A percentile compares a stretch with the other conserved stretches of the same genome.
Evolutionary conservation across 1,140 invertebrate genomes (phyloP).

Genomic region (Panulirus ornatus): DNA sequence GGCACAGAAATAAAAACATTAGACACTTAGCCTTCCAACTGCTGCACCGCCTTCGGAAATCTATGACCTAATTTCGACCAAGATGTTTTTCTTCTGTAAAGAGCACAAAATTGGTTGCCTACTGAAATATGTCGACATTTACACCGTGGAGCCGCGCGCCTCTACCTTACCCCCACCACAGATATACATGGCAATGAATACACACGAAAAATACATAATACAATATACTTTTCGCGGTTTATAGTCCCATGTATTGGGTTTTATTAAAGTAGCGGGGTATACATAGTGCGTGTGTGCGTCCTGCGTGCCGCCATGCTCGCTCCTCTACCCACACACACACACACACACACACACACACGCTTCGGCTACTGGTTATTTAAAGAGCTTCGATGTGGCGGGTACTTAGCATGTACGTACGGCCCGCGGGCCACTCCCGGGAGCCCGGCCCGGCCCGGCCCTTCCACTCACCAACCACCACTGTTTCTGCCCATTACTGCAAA

Average conservation of each 20-base stretch:
- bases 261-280: constrained; percentile 8
- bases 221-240: constrained; percentile 30
- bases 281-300: too few species aligned
- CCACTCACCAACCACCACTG: too few species aligned
- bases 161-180: not conserved
- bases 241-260: not conserved
- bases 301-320: too few species aligned
- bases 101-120: constrained; percentile 50
- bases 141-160: not conserved
- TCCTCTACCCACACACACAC: too few species aligned
- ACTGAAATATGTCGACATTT: constrained; percentile 37
- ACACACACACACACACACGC: too few species aligned
- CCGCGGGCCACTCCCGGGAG: too few species aligned
- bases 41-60: constrained; percentile 16
- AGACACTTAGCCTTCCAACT: not conserved
- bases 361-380: too few species aligned
- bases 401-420: too few species aligned
- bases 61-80: constrained; percentile 53
- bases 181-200: constrained; percentile 37
- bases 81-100: constrained; percentile 47
- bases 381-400: too few species aligned
- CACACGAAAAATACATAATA: constrained; percentile 33
- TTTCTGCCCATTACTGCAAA: too few species aligned
- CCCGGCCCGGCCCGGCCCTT: too few species aligned
- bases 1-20: constrained; percentile 29